phyloP scores from a whole-genome alignment of 2,888 invertebrate species.

The Agrilus mali region DNA sequence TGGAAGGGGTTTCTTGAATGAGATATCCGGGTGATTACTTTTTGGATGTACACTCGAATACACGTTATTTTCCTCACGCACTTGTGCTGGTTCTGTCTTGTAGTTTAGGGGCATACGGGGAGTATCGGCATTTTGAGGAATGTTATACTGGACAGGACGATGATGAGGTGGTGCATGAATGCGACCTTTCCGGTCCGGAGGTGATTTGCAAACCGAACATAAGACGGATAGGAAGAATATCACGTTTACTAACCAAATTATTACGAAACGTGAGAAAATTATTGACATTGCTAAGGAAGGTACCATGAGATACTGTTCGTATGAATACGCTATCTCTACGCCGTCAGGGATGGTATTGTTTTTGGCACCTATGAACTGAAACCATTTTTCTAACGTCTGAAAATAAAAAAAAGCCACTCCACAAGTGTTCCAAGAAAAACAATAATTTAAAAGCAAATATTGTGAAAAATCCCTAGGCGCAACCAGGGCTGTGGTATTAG shows the following conservation, averaged over 20 bases:
- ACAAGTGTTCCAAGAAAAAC: too few relatives aligned
- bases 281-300: conserved; percentile 16
- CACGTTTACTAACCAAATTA: conserved; percentile 22
- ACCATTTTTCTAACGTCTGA: conserved; percentile 20
- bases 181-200: neutral
- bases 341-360: conserved; percentile 16
- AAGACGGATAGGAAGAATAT: conserved; percentile 18
- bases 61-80: too few relatives aligned
- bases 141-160: too few relatives aligned
- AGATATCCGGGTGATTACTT: too few relatives aligned
- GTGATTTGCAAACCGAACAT: conserved; percentile 12
- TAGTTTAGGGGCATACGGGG: too few relatives aligned
- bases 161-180: too few relatives aligned
- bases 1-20: neutral
- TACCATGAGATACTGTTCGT: conserved; percentile 7
- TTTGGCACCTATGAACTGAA: conserved; percentile 19
- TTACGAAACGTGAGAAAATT: conserved; percentile 16
- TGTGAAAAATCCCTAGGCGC: too few relatives aligned
- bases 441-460: too few relatives aligned
- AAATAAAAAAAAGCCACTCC: conserved; percentile 9
- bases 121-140: too few relatives aligned
- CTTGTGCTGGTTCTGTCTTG: too few relatives aligned
- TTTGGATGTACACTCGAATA: too few relatives aligned
- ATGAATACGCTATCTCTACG: conserved; percentile 8
- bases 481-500: too few relatives aligned